Evolutionary conservation across 2,797 vertebrate genomes (phyloP).

Genomic region (Oceanodroma leucorhoa): DNA sequence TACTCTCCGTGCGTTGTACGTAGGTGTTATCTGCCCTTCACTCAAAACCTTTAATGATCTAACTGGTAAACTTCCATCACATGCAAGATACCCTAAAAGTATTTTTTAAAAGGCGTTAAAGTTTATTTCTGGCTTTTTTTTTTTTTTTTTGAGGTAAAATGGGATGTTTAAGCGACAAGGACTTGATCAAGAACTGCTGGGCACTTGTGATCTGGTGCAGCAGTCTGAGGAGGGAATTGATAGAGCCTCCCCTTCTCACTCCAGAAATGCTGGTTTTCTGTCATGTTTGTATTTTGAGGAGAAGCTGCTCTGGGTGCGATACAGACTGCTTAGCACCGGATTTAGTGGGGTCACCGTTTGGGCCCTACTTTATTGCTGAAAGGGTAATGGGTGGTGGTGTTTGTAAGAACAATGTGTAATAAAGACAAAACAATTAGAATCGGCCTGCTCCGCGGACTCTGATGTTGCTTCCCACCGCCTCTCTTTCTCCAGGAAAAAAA

Average conservation of each 20-base stretch:
- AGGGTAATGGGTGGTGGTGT: background rate
- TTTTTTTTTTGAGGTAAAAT: background rate
- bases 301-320: background rate
- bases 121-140: background rate
- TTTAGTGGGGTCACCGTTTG: background rate
- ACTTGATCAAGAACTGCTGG: background rate
- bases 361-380: background rate
- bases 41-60: background rate
- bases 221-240: background rate
- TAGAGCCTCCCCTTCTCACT: background rate
- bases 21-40: background rate
- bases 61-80: background rate
- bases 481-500: background rate
- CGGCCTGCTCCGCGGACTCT: background rate
- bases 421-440: constrained; percentile 1
- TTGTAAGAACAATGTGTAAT: accelerated
- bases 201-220: background rate
- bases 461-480: background rate
- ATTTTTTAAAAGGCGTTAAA: background rate
- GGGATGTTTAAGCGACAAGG: background rate
- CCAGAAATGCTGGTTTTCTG: constrained; percentile 35
- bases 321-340: background rate
- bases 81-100: background rate
- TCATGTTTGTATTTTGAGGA: background rate
- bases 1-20: accelerated